These are phyloP conservation scores for Drosophila ustulata DNA, from an alignment of 2,888 invertebrate genomes.

Conservation along the genomic window DNA sequence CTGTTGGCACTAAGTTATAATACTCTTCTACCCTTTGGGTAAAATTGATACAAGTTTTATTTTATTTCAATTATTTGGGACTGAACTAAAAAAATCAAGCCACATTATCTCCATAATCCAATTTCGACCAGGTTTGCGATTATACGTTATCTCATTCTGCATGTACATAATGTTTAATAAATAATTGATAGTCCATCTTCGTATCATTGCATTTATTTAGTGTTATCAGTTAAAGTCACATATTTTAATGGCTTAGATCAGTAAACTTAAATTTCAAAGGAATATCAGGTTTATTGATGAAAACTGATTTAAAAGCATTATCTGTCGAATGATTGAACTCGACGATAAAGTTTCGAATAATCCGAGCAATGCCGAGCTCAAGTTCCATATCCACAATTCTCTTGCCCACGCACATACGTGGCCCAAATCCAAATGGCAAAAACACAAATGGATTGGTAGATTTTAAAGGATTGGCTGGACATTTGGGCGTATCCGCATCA, in stretches of 20 bases:
- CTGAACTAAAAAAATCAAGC: too few species aligned
- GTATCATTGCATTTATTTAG: not conserved
- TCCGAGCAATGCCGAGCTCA: constrained; percentile 86
- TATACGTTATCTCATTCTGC: too few species aligned
- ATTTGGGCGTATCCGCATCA: constrained; percentile 85
- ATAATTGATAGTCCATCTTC: too few species aligned
- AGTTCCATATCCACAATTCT: constrained; percentile 91
- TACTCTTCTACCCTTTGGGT: too few species aligned
- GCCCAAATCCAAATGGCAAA: constrained; percentile 90
- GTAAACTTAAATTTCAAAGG: constrained; percentile 84
- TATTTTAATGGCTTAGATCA: constrained; percentile 64
- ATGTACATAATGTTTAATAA: too few species aligned
- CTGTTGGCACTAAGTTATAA: too few species aligned
- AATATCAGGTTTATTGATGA: constrained; percentile 83
- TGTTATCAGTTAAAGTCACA: not conserved
- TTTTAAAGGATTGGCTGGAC: constrained; percentile 89
- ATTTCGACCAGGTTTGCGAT: too few species aligned
- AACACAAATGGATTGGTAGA: constrained; percentile 75
- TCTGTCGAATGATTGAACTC: constrained; percentile 79
- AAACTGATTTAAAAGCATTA: constrained; percentile 69
- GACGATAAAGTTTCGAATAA: constrained; percentile 79
- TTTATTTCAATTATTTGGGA: too few species aligned
- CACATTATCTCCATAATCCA: too few species aligned
- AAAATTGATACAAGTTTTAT: too few species aligned
- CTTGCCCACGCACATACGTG: constrained; percentile 90